These are phyloP conservation scores for Bombus pascuorum DNA, from an alignment of 1,140 invertebrate species.

Conservation along the genomic window DNA sequence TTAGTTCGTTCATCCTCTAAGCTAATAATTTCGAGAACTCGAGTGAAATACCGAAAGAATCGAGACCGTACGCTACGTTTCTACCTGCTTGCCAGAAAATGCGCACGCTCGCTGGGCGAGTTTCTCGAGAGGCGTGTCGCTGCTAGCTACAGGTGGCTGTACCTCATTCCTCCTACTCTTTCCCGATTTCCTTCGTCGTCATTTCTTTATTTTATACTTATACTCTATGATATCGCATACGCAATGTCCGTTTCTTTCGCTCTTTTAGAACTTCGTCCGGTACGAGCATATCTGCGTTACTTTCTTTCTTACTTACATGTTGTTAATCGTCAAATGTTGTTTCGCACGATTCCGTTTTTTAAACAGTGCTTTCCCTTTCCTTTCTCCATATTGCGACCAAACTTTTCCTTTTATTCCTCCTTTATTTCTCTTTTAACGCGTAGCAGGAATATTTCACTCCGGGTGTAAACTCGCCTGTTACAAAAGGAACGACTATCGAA, in stretches of 20 bases:
- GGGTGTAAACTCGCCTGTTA: background rate
- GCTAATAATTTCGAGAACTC: slow-evolving; percentile 5
- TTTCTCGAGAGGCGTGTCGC: slow-evolving; percentile 58
- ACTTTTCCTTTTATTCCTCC: background rate
- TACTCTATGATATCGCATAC: background rate
- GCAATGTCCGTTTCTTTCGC: background rate
- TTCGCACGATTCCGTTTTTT: background rate
- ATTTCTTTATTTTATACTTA: background rate
- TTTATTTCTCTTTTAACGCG: background rate
- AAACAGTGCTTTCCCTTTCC: background rate
- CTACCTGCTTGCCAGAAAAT: slow-evolving; percentile 27
- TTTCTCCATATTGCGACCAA: background rate
- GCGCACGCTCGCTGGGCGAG: slow-evolving; percentile 37
- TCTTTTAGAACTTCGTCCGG: background rate
- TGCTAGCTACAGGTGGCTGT: slow-evolving; percentile 67
- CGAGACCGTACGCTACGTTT: background rate
- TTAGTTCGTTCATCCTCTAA: background rate
- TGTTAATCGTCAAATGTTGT: background rate
- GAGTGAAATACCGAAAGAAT: slow-evolving; percentile 14
- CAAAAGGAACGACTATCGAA: background rate
- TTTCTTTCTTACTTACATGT: background rate
- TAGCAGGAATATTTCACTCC: background rate
- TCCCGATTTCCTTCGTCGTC: slow-evolving; percentile 3
- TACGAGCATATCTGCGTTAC: background rate
- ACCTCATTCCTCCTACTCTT: slow-evolving; percentile 27